These are phyloP conservation scores for Rotaria sp. DNA, from an alignment of 2,888 invertebrate species.

Conservation along the genomic window DNA sequence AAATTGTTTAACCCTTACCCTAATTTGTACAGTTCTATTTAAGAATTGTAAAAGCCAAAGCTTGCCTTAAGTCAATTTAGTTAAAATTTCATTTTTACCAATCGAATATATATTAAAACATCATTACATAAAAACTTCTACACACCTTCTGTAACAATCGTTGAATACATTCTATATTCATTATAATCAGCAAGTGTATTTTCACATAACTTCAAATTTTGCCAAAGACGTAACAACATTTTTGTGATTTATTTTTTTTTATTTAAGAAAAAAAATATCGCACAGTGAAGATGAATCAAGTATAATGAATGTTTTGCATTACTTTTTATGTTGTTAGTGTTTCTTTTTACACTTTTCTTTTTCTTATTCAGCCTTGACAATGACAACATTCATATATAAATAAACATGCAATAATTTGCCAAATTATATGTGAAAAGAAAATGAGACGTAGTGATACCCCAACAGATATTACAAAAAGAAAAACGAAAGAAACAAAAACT, in stretches of 20 bases:
- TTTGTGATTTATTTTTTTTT: neutral
- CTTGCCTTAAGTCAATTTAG: too few relatives aligned
- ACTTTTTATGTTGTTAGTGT: neutral
- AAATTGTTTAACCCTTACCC: too few relatives aligned
- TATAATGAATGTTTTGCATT: neutral
- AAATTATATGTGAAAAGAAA: neutral
- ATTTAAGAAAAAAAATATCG: neutral
- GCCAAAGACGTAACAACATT: neutral
- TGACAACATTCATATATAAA: neutral
- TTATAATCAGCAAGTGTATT: neutral
- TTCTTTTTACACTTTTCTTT: neutral
- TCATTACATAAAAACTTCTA: neutral
- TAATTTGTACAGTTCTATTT: too few relatives aligned
- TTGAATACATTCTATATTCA: neutral
- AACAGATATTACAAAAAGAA: neutral
- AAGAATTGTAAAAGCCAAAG: too few relatives aligned
- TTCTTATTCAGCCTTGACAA: neutral
- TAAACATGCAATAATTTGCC: neutral
- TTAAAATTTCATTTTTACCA: too few relatives aligned
- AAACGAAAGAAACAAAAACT: neutral
- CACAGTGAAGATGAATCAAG: neutral
- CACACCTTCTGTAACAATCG: neutral
- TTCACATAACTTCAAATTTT: neutral
- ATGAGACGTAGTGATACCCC: neutral
- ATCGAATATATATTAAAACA: too few relatives aligned